These are phyloP conservation scores for Phodopus roborovskii DNA, from an alignment of 2,113 vertebrate genomes.

Conservation along the genomic window DNA sequence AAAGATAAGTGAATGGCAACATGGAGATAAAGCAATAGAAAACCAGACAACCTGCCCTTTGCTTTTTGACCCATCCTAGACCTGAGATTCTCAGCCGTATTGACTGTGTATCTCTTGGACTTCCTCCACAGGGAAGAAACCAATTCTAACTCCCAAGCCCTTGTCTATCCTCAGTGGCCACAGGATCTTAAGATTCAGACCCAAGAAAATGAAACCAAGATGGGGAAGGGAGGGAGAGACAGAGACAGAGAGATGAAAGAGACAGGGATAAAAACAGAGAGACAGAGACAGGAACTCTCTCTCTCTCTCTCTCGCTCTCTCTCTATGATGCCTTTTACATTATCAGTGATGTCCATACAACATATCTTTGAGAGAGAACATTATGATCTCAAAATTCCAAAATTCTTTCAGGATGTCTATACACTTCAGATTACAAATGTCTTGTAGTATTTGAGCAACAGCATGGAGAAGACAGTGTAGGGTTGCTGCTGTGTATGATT, in stretches of 20 bases:
- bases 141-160: background rate
- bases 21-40: background rate
- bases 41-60: background rate
- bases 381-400: background rate
- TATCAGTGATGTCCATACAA: background rate
- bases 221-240: background rate
- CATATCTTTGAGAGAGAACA: background rate
- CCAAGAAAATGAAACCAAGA: background rate
- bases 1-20: background rate
- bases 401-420: background rate
- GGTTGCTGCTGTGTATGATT: background rate
- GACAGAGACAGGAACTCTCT: background rate
- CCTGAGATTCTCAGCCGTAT: background rate
- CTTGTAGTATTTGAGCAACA: constrained; percentile 20
- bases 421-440: background rate
- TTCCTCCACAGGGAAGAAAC: background rate
- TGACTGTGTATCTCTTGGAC: background rate
- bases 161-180: background rate
- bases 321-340: background rate
- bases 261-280: background rate
- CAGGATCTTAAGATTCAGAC: constrained; percentile 36
- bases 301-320: no score
- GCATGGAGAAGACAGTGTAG: background rate
- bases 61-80: background rate
- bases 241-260: background rate